phyloP scores from a whole-genome alignment of 2,113 vertebrate genomes.

The Naja naja region DNA sequence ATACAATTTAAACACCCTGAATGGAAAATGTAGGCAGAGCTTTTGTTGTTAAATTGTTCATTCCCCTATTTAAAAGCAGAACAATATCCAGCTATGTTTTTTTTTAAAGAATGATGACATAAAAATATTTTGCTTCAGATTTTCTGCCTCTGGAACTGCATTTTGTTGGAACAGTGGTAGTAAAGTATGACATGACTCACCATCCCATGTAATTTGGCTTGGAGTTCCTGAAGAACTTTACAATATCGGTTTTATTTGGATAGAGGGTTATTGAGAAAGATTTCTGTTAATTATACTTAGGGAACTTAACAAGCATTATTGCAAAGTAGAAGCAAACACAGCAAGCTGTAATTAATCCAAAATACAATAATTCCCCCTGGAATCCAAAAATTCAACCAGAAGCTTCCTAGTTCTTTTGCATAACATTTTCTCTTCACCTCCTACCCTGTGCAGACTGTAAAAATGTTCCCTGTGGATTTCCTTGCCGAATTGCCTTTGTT shows the following conservation, averaged over 20 bases:
- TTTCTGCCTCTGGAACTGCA: not conserved
- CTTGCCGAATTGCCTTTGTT: not conserved
- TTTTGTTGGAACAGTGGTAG: not conserved
- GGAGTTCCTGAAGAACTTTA: not conserved
- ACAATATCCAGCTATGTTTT: not conserved
- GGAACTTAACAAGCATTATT: not conserved
- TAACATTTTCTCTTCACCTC: not conserved
- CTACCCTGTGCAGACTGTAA: not conserved
- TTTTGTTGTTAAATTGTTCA: not conserved
- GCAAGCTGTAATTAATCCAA: not conserved
- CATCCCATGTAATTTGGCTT: not conserved
- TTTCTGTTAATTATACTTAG: not conserved
- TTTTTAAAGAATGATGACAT: not conserved
- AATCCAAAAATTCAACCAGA: not conserved
- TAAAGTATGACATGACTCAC: not conserved
- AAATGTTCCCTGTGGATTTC: not conserved
- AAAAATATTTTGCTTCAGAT: not conserved
- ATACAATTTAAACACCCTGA: not conserved
- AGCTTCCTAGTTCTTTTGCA: not conserved
- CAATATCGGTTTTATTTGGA: not conserved
- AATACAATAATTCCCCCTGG: not conserved
- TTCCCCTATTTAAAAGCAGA: not conserved
- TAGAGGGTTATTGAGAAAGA: not conserved
- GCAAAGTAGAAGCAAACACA: not conserved
- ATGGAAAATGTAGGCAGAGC: not conserved